Percentiles rank a stretch among this genome's conserved stretches.
Conservation (phyloP, 2,113 vertebrate genomes). For the Channa argus region DNA sequence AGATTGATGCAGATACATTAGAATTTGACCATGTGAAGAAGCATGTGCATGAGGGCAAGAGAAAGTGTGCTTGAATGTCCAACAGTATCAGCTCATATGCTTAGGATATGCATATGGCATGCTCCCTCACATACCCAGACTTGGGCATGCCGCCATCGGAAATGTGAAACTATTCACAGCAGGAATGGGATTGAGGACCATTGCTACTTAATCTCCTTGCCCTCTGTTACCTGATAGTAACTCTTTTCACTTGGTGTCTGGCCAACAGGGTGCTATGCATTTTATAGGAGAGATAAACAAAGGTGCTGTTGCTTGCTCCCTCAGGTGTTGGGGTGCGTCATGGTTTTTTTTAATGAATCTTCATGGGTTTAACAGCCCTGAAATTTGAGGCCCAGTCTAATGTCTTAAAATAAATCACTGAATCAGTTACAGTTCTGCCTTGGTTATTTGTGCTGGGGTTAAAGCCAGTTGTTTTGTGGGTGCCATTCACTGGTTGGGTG, state of each 20-base stretch:
- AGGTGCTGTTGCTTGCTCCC: conserved; percentile 31
- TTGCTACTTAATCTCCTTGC: conserved; percentile 66
- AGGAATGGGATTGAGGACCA: conserved; percentile 33
- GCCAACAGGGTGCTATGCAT: conserved; percentile 46
- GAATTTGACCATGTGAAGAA: conserved; percentile 59
- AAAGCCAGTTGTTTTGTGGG: conserved; percentile 50
- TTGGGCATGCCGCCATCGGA: conserved; percentile 35
- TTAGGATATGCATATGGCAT: conserved; percentile 11
- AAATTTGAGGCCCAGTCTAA: conserved; percentile 60
- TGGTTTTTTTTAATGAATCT: conserved; percentile 74
- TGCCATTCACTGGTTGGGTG: conserved; percentile 15
- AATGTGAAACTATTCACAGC: conserved; percentile 48
- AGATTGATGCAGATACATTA: conserved; percentile 55
- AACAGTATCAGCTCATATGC: not conserved
- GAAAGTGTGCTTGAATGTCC: conserved; percentile 20
- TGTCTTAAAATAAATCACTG: conserved; percentile 73
- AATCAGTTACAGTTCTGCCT: conserved; percentile 53
- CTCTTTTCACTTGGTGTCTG: conserved; percentile 51
- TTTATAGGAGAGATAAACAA: conserved; percentile 64
- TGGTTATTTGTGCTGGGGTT: conserved; percentile 27
- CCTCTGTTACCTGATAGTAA: conserved; percentile 53
- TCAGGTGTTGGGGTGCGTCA: conserved; percentile 56
- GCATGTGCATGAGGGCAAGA: conserved; percentile 2
- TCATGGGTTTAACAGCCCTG: conserved; percentile 65
- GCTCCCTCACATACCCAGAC: conserved; percentile 44